Base-by-base conservation (phyloP, 2,888 invertebrate genomes). In the Mesorhabditis belari region DNA sequence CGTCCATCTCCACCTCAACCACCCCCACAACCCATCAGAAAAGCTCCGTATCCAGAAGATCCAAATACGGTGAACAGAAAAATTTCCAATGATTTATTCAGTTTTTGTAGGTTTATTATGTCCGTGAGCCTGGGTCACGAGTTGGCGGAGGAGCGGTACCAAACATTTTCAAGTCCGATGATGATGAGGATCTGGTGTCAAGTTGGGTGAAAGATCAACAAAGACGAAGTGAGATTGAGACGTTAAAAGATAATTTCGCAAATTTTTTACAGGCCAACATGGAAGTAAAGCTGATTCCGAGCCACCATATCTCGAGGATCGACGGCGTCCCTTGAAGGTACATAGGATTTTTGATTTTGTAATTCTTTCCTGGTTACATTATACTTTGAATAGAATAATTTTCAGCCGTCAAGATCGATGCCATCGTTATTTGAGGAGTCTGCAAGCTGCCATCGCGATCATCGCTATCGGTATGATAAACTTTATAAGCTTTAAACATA, bases 341-440 rank as follows among this genome's bases (percentile, higher is more conserved):
- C 2, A 5, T n/a, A n/a, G n/a, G n/a, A n/a, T n/a, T 44, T 3
- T 17, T 19, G 51, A n/a, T 50, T 61, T 6, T 23, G 21, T 9
- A n/a, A 50, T 56, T 56, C 3, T 6, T 17, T 44, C 12, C n/a
- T n/a, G n/a, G n/a, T n/a, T n/a, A n/a, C n/a, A n/a, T n/a, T n/a
- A n/a, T n/a, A n/a, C n/a, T n/a, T n/a, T n/a, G n/a, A n/a, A n/a
- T n/a, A n/a, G n/a, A n/a, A n/a, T n/a, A n/a, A 12, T 23, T 60
- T 74, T 55, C 65, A 76, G 71, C 75, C 71, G 50, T 70, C 74
- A 1, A 71, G 74, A 24, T 74, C 74, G 4, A 71, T 75, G 9
- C 76, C 75, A 5, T 75, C 76, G n/a, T 58, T 77, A n/a, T 74
- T 71, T 56, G 75, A 70, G 44, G 76, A 73, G 29, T 64, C 69